phyloP scores from a whole-genome alignment of 2,113 vertebrate species.

The Felis catus region DNA sequence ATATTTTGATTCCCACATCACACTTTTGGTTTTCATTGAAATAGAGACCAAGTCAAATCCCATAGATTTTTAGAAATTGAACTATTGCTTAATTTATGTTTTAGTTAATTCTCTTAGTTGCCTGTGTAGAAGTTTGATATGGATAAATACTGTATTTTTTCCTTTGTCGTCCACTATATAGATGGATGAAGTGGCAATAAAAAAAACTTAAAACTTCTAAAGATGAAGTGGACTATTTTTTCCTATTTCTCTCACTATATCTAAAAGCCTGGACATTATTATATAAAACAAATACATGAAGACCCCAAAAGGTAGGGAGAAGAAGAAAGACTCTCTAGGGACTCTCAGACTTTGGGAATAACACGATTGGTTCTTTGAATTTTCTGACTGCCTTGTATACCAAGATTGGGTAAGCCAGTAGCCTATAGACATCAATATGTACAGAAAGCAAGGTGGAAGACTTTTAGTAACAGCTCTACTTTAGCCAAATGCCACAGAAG shows the following conservation, averaged over 20 bases:
- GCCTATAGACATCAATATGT: background rate
- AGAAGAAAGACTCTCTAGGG: background rate
- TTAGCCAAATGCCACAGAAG: background rate
- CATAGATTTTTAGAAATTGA: background rate
- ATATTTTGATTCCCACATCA: background rate
- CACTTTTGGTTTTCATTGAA: background rate
- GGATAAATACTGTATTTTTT: background rate
- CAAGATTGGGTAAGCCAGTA: background rate
- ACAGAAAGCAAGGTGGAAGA: background rate
- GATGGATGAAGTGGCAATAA: background rate
- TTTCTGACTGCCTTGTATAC: background rate
- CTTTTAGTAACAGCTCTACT: background rate
- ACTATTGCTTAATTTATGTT: background rate
- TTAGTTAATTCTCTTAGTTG: background rate
- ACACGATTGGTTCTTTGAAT: background rate
- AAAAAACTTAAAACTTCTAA: slow-evolving; percentile 26
- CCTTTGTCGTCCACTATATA: background rate
- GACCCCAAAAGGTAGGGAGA: background rate
- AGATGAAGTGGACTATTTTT: background rate
- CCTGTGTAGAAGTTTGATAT: background rate
- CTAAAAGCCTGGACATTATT: background rate
- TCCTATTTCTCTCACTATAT: background rate
- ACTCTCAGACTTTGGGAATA: background rate
- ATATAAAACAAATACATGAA: background rate
- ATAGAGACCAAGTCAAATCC: background rate